Evolutionary conservation across 1,140 invertebrate species (phyloP).

Genomic region (Sycobia sp.): DNA sequence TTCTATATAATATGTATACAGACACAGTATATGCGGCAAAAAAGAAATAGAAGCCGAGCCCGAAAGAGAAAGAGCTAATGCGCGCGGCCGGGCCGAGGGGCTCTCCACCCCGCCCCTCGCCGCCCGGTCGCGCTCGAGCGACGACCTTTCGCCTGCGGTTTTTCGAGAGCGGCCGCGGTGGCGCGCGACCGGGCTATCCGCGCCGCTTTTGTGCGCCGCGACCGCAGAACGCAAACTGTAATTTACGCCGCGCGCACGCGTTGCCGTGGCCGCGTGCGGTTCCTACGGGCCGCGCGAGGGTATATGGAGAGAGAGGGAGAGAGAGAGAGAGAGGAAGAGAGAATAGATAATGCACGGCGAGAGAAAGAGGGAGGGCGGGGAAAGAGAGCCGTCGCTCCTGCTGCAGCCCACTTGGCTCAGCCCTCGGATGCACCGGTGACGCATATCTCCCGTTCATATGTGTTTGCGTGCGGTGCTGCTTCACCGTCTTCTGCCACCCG

Average conservation of each 20-base stretch:
- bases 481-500: background rate
- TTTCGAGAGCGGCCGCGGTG: background rate
- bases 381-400: background rate
- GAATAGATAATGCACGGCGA: background rate
- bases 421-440: slow-evolving; percentile 5
- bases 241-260: slow-evolving; percentile 10
- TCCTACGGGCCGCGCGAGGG: too few relatives aligned
- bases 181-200: background rate
- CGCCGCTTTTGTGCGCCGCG: background rate
- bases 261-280: background rate
- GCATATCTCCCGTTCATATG: slow-evolving; percentile 7
- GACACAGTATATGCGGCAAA: too few relatives aligned
- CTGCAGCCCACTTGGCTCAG: too few relatives aligned
- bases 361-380: background rate
- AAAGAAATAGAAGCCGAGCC: too few relatives aligned
- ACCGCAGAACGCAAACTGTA: slow-evolving; percentile 31
- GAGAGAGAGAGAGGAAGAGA: background rate
- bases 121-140: slow-evolving; percentile 24
- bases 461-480: background rate
- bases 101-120: background rate
- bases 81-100: background rate
- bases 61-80: too few relatives aligned
- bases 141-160: slow-evolving; percentile 28
- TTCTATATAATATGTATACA: too few relatives aligned
- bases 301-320: too few relatives aligned